phyloP scores from a whole-genome alignment of 2,797 vertebrate species.

The Liasis olivaceus region DNA sequence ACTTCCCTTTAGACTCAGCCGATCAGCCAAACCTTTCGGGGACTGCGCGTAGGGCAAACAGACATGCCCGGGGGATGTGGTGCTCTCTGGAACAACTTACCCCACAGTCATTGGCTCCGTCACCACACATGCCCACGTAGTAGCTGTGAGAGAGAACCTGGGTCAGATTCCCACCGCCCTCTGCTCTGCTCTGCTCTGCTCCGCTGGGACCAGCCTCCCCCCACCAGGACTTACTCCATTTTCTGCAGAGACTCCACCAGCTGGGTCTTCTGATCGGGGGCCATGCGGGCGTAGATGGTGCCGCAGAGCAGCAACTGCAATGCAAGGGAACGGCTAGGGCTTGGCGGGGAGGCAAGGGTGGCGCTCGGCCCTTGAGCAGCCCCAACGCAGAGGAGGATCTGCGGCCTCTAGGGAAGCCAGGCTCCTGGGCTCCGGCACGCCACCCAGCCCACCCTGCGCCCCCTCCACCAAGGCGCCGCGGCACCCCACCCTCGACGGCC shows the following conservation, averaged over 20 bases:
- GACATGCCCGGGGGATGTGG: accelerated
- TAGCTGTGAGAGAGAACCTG: slow-evolving; percentile 69
- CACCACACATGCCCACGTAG: slow-evolving; percentile 83
- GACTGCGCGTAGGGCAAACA: not conserved
- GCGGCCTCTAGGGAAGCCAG: too few relatives aligned
- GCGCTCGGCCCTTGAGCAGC: not conserved
- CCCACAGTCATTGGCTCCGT: slow-evolving; percentile 83
- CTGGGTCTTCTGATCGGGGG: slow-evolving; percentile 58
- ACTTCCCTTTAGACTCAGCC: not conserved
- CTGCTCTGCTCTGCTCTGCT: not conserved
- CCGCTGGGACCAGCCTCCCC: not conserved
- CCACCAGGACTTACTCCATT: slow-evolving; percentile 46
- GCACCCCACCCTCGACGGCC: too few relatives aligned
- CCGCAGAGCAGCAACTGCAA: slow-evolving; percentile 51
- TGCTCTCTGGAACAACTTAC: slow-evolving; percentile 61
- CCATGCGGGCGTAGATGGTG: slow-evolving; percentile 56
- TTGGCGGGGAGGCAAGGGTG: too few relatives aligned
- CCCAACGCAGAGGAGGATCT: not conserved
- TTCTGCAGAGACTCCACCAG: slow-evolving; percentile 53
- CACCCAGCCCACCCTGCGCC: accelerated
- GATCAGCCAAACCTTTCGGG: not conserved
- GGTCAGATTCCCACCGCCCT: not conserved
- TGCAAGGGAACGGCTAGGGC: too few relatives aligned
- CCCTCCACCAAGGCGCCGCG: not conserved
- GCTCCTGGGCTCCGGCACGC: not conserved